A percentile compares a stretch with the other conserved stretches of the same genome.
Conservation (phyloP, 1,140 invertebrate species). For the Mizuhopecten yessoensis region DNA sequence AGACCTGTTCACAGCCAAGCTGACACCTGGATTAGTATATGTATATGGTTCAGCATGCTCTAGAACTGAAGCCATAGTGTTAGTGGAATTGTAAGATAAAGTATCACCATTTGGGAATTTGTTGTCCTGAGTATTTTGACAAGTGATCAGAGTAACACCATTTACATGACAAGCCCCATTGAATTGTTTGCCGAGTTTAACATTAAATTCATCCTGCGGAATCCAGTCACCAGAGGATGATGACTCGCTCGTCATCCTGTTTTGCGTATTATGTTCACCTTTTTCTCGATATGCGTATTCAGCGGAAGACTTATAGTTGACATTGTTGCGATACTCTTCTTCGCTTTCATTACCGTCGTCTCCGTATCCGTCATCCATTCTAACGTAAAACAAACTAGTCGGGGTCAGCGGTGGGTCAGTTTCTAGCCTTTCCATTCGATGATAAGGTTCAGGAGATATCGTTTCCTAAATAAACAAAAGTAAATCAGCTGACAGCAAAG, state of each 20-base stretch:
- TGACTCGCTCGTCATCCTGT: neutral
- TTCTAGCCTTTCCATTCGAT: conserved; percentile 26
- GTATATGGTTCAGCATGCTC: neutral
- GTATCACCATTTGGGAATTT: neutral
- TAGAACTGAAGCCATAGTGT: neutral
- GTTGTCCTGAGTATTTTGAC: neutral
- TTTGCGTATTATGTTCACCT: conserved; percentile 38
- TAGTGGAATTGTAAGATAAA: neutral
- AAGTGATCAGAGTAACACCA: neutral
- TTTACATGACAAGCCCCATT: neutral
- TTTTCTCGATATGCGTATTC: neutral
- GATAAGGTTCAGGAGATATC: neutral
- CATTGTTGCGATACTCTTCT: neutral
- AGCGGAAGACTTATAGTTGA: neutral
- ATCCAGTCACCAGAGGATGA: neutral
- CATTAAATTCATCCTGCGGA: neutral
- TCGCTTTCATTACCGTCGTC: neutral
- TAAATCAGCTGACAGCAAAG: neutral
- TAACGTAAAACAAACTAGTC: neutral
- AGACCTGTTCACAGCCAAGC: neutral
- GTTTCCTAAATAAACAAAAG: neutral
- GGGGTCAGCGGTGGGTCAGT: conserved; percentile 10
- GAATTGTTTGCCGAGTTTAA: neutral
- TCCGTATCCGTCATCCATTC: neutral
- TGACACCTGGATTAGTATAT: neutral